These are phyloP conservation scores for Pipa parva DNA, from an alignment of 2,113 vertebrate species.

Conservation along the genomic window DNA sequence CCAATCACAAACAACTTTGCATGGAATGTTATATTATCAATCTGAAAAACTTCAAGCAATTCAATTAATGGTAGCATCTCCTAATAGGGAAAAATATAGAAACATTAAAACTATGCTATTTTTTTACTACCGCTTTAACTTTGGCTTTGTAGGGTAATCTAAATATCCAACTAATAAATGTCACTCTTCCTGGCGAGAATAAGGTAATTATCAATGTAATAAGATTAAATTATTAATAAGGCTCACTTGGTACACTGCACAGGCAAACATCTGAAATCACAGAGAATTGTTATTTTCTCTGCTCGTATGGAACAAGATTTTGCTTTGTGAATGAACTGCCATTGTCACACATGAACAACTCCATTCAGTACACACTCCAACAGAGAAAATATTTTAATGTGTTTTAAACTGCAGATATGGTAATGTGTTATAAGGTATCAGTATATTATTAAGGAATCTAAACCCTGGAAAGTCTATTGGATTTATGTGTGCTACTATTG, in stretches of 20 bases:
- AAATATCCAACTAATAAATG: neutral
- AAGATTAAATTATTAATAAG: conserved; percentile 4
- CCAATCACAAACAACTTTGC: no score
- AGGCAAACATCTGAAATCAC: conserved; percentile 4
- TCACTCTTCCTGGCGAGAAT: neutral
- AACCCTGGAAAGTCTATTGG: neutral
- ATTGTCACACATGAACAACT: neutral
- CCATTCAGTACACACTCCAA: neutral
- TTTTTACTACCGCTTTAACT: no score
- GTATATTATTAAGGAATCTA: neutral
- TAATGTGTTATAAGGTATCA: neutral
- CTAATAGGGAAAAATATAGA: no score
- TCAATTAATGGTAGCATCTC: no score
- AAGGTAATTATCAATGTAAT: conserved; percentile 3
- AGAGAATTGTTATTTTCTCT: conserved; percentile 5
- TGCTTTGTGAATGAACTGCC: neutral
- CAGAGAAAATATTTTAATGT: conserved; percentile 5
- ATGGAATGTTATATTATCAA: no score
- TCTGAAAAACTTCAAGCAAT: no score
- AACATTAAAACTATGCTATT: no score
- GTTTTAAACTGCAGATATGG: neutral
- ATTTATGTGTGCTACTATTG: neutral
- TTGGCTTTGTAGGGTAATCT: no score
- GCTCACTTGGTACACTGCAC: neutral
- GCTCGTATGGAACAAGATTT: neutral